Evolutionary conservation across 2,797 vertebrate genomes (phyloP).

Genomic region (Eurystomus glaucurus): DNA sequence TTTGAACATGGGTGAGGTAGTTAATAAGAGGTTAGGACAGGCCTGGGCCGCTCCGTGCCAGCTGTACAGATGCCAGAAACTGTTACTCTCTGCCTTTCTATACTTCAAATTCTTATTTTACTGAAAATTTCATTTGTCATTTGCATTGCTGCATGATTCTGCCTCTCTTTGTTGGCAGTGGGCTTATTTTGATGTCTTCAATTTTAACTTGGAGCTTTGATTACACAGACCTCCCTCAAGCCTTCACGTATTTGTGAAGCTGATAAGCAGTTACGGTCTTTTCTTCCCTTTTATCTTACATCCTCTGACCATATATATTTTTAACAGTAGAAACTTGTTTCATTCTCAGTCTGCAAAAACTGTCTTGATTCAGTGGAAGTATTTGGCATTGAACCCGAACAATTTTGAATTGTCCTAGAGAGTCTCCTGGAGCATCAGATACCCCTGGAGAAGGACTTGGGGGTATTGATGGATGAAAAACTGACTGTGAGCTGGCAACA

Average conservation of each 20-base stretch:
- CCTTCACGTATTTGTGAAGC: background rate
- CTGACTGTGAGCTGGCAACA: accelerated
- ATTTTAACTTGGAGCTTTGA: background rate
- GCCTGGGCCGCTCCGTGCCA: background rate
- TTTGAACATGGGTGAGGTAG: background rate
- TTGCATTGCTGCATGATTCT: background rate
- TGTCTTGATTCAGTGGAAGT: background rate
- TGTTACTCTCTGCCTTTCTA: background rate
- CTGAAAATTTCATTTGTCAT: background rate
- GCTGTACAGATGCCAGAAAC: background rate
- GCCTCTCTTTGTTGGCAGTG: background rate
- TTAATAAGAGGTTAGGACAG: background rate
- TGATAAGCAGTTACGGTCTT: background rate
- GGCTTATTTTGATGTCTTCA: background rate
- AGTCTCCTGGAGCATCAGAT: background rate
- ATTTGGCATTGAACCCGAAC: background rate
- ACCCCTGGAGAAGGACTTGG: background rate
- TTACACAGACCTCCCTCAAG: background rate
- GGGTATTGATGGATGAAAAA: background rate
- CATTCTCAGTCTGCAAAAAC: background rate
- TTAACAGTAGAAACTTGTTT: background rate
- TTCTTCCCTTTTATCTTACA: background rate
- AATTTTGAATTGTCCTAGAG: background rate
- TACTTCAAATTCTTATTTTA: background rate
- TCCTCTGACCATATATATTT: background rate